Evolutionary conservation across 2,113 vertebrate species (phyloP).

Genomic region (Phrynocephalus versicolor): DNA sequence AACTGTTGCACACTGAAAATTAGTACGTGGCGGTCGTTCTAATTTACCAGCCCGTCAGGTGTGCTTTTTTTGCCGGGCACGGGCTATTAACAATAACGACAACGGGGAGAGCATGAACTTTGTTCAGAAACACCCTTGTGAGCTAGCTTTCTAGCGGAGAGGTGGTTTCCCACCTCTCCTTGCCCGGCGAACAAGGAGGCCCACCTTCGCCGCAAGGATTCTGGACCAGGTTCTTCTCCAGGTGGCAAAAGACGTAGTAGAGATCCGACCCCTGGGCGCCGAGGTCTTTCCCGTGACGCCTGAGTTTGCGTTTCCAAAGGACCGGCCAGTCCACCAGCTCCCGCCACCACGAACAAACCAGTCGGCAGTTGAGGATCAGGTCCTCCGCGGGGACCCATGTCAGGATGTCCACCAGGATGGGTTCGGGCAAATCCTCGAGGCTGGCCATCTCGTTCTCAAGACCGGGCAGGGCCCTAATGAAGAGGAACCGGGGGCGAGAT

Average conservation of each 20-base stretch:
- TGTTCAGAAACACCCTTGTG: background rate
- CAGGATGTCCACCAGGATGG: conserved; percentile 74
- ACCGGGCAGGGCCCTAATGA: rapidly evolving
- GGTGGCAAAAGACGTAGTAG: conserved; percentile 71
- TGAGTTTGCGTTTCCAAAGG: conserved; percentile 76
- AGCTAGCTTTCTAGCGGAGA: background rate
- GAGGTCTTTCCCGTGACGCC: conserved; percentile 57
- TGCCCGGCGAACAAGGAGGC: background rate
- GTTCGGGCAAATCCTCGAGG: conserved; percentile 68
- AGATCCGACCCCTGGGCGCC: conserved; percentile 38
- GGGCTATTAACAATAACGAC: too few species aligned
- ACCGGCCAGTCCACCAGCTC: conserved; percentile 71
- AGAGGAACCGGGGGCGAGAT: rapidly evolving
- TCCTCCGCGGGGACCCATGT: conserved; percentile 68
- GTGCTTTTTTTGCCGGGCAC: too few species aligned
- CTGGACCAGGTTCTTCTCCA: conserved; percentile 74
- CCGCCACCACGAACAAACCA: conserved; percentile 73
- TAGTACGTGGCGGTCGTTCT: too few species aligned
- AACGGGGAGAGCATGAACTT: too few species aligned
- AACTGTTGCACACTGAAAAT: too few species aligned
- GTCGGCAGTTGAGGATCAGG: conserved; percentile 66
- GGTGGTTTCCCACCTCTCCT: background rate
- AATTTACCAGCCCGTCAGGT: too few species aligned
- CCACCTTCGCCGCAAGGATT: conserved; percentile 77
- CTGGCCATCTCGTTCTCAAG: conserved; percentile 14